phyloP scores from a whole-genome alignment of 2,797 vertebrate species.

The Sylvia borin region DNA sequence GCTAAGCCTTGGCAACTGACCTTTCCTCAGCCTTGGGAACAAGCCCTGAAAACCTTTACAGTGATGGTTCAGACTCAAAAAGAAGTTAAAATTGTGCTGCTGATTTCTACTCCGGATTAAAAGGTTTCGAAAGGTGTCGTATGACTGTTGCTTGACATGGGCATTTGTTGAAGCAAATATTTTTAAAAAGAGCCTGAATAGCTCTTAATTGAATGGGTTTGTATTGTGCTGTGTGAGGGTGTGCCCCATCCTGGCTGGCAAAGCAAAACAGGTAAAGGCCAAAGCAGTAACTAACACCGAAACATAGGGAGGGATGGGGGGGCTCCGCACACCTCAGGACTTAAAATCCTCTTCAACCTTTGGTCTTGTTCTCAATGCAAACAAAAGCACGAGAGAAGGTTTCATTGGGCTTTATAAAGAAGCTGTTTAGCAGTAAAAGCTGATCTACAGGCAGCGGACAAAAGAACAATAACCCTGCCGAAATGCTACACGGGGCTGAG shows the following conservation, averaged over 20 bases:
- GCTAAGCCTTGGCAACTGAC: neutral
- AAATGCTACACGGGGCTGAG: conserved; percentile 38
- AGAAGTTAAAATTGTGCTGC: neutral
- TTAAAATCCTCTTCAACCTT: conserved; percentile 11
- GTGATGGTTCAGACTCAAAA: neutral
- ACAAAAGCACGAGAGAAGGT: neutral
- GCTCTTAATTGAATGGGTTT: conserved; percentile 34
- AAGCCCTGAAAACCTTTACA: neutral
- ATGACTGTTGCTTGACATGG: neutral
- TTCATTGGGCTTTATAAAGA: conserved; percentile 21
- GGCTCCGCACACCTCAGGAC: neutral
- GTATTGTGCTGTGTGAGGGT: conserved; percentile 46
- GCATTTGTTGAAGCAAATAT: conserved; percentile 15
- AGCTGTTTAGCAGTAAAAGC: conserved; percentile 32
- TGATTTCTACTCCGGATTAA: neutral
- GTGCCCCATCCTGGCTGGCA: conserved; percentile 32
- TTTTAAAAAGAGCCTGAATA: neutral
- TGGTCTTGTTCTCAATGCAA: neutral
- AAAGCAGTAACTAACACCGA: neutral
- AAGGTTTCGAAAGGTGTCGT: neutral
- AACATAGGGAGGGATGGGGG: neutral
- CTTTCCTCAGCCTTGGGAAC: neutral
- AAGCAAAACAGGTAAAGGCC: neutral
- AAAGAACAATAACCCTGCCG: conserved; percentile 33
- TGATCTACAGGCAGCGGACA: conserved; percentile 22